phyloP scores from a whole-genome alignment of 2,113 vertebrate species.

The Amia ocellicauda region DNA sequence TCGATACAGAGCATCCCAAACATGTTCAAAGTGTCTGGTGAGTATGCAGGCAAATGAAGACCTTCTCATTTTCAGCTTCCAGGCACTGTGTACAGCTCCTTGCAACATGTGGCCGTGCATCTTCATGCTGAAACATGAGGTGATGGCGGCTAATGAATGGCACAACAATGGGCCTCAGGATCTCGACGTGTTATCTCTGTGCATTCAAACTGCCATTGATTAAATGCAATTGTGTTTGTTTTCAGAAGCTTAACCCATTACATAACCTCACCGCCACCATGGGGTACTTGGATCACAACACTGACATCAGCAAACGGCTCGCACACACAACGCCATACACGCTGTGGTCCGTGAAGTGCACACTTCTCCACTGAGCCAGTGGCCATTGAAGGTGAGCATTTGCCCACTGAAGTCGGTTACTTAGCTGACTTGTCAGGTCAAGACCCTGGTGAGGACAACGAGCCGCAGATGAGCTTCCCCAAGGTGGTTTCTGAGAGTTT shows the following conservation, averaged over 20 bases:
- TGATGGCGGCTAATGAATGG: constrained; percentile 21
- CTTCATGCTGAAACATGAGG: constrained; percentile 6
- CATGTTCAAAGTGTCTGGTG: too few species aligned
- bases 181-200: constrained; percentile 18
- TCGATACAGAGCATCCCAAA: too few species aligned
- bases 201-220: constrained; percentile 20
- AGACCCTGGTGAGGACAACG: too few species aligned
- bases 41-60: too few species aligned
- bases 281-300: constrained; percentile 17
- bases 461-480: too few species aligned
- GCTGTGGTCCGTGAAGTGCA: too few species aligned
- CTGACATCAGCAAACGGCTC: constrained; percentile 18
- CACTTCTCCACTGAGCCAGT: too few species aligned
- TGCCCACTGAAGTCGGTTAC: too few species aligned
- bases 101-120: constrained; percentile 14
- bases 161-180: constrained; percentile 26
- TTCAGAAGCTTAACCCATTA: constrained; percentile 14
- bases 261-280: constrained; percentile 28
- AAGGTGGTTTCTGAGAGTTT: too few species aligned
- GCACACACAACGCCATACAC: constrained; percentile 13
- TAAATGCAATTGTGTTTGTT: neutral
- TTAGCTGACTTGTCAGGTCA: too few species aligned
- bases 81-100: constrained; percentile 14
- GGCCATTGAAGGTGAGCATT: too few species aligned
- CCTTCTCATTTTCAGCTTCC: constrained; percentile 17